Conservation (phyloP, 2,797 vertebrate species). For the Enteromius unitaeniatus region DNA sequence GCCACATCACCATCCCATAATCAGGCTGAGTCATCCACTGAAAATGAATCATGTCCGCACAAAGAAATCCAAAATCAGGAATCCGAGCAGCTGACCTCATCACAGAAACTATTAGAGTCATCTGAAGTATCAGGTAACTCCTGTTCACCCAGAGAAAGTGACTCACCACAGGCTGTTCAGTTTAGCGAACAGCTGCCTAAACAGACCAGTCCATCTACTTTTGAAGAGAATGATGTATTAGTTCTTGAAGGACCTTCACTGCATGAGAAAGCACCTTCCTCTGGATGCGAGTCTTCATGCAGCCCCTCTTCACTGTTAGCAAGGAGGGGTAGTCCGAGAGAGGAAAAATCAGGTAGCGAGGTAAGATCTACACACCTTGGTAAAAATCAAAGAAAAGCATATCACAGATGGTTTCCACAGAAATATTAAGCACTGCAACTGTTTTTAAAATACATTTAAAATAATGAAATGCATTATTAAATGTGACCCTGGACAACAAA, state of each 20-base stretch:
- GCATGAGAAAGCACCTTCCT: background rate
- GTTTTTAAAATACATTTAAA: background rate
- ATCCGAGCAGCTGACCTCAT: background rate
- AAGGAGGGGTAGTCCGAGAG: background rate
- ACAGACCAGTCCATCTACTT: background rate
- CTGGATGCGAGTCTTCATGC: background rate
- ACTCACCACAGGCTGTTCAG: background rate
- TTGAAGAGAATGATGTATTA: slow-evolving; percentile 10
- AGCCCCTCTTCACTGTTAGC: background rate
- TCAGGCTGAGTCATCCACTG: background rate
- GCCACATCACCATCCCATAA: background rate
- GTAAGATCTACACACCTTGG: background rate
- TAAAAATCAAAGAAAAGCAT: background rate
- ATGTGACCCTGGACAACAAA: too few species aligned
- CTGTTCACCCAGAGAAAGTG: slow-evolving; percentile 22
- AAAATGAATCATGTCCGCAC: background rate
- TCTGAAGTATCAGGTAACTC: slow-evolving; percentile 4
- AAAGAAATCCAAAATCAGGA: background rate
- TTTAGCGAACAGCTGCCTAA: slow-evolving; percentile 17
- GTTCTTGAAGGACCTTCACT: slow-evolving; percentile 3
- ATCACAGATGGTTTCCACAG: background rate
- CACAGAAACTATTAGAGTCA: background rate
- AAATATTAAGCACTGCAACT: background rate
- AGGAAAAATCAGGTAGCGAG: background rate
- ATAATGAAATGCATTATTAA: too few species aligned